Conservation (phyloP, 1,140 invertebrate species). For the Drosophila fuyamai region DNA sequence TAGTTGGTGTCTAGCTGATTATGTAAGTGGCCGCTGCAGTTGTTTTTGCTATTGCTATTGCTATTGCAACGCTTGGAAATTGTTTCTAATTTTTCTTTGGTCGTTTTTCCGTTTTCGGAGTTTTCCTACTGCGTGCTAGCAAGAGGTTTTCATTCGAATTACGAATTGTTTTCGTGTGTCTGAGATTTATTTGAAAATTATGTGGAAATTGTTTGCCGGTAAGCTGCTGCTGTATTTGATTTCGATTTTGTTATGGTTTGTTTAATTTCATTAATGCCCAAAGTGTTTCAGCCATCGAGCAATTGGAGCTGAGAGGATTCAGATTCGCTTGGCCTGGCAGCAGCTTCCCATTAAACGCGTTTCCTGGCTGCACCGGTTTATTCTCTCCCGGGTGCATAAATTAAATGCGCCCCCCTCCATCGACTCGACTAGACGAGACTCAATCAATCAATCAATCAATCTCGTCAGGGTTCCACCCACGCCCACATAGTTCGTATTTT, state of each 20-base stretch:
- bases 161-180: conserved; percentile 65
- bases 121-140: conserved; percentile 50
- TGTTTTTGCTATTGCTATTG: conserved; percentile 13
- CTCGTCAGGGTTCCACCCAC: conserved; percentile 44
- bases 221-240: conserved; percentile 30
- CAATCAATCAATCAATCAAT: conserved; percentile 53
- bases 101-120: conserved; percentile 49
- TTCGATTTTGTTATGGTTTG: conserved; percentile 66
- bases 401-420: conserved; percentile 27
- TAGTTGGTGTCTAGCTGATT: conserved; percentile 55
- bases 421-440: conserved; percentile 2
- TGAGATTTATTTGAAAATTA: conserved; percentile 54
- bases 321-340: conserved; percentile 18
- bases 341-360: conserved; percentile 23
- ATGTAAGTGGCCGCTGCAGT: conserved; percentile 43
- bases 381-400: conserved; percentile 25
- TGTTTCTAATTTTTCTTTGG: conserved; percentile 59
- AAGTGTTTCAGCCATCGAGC: conserved; percentile 29
- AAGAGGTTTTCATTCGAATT: conserved; percentile 45
- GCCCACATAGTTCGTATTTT: conserved; percentile 19
- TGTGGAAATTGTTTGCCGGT: conserved; percentile 55
- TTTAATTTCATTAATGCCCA: conserved; percentile 65
- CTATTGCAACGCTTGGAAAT: conserved; percentile 53
- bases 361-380: conserved; percentile 35
- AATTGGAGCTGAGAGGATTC: conserved; percentile 40